phyloP scores from a whole-genome alignment of 2,797 vertebrate species.

The Ceryle rudis region DNA sequence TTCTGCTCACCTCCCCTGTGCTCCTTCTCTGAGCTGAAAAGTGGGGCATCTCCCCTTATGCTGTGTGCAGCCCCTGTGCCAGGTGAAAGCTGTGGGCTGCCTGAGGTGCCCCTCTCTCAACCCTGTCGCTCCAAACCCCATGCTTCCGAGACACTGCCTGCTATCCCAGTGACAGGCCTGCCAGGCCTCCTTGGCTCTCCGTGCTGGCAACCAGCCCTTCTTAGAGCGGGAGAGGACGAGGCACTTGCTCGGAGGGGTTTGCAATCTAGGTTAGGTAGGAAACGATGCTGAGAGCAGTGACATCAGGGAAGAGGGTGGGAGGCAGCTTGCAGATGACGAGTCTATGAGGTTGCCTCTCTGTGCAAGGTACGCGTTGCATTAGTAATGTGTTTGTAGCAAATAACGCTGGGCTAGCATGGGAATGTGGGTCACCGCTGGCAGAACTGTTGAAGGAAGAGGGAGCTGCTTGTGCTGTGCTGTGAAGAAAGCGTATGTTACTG shows the following conservation, averaged over 20 bases:
- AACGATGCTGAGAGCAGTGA: not conserved
- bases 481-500: not conserved
- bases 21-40: not conserved
- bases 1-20: not conserved
- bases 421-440: conserved; percentile 66
- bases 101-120: not conserved
- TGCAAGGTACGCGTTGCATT: conserved; percentile 45
- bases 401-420: conserved; percentile 48
- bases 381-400: conserved; percentile 60
- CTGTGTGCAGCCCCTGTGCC: not conserved
- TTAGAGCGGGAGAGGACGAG: not conserved
- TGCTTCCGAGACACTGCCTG: accelerated
- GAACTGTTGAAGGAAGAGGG: not conserved
- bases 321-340: conserved; percentile 29
- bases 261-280: conserved; percentile 59
- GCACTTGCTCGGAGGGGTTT: conserved; percentile 1
- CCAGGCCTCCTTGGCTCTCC: not conserved
- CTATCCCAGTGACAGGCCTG: not conserved
- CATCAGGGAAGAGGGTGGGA: conserved; percentile 51
- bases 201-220: not conserved
- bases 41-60: not conserved
- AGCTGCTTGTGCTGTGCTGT: conserved; percentile 41
- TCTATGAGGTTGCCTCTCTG: conserved; percentile 39
- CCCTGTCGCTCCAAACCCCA: not conserved
- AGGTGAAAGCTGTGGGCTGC: not conserved